A percentile compares a stretch with the other conserved stretches of the same genome.
Evolutionary conservation across 2,113 vertebrate species (phyloP).

Genomic region (Ascaphus truei): DNA sequence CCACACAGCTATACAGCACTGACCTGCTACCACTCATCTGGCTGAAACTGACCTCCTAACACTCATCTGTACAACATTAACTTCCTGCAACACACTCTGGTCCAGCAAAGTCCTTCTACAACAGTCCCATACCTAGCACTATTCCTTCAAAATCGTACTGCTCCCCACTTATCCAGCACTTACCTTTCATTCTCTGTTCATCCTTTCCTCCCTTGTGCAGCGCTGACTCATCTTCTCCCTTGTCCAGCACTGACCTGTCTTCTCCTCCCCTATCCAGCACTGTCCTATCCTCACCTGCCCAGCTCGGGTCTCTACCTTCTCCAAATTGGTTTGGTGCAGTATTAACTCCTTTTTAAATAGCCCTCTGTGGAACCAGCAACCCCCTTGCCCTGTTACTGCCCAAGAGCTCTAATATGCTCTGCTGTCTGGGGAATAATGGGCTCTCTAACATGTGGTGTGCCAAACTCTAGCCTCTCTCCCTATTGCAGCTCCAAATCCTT

Average conservation of each 20-base stretch:
- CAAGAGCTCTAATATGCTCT: background rate
- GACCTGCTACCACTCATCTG: background rate
- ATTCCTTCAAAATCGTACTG: background rate
- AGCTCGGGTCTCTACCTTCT: background rate
- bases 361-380: background rate
- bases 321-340: background rate
- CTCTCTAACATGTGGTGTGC: conserved; percentile 16
- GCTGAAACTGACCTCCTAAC: too few species aligned
- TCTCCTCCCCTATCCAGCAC: background rate
- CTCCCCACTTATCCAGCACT: background rate
- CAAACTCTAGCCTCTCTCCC: conserved; percentile 1
- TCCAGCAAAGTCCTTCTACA: background rate
- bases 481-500: conserved; percentile 9
- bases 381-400: background rate
- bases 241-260: background rate
- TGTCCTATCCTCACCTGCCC: background rate
- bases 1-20: background rate
- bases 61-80: background rate
- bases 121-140: background rate
- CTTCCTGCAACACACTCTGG: background rate
- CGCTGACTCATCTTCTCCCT: background rate
- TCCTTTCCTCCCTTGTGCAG: background rate
- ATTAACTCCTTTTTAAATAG: background rate
- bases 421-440: background rate
- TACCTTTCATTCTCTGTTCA: too few species aligned